phyloP scores from a whole-genome alignment of 2,888 invertebrate species.

The Atherix ibis region DNA sequence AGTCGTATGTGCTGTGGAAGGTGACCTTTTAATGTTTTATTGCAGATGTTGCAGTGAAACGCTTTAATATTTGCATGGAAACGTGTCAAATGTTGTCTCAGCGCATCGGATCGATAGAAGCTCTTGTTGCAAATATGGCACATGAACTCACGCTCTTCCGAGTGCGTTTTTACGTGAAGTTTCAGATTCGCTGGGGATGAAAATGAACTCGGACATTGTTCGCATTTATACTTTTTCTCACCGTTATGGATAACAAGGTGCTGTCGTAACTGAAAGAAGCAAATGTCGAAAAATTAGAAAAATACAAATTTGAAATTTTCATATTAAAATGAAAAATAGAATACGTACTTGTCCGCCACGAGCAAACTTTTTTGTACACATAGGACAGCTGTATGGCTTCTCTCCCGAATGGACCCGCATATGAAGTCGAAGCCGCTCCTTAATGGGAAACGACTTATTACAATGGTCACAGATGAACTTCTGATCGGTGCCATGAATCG shows the following conservation, averaged over 20 bases:
- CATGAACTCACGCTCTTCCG: conserved; percentile 56
- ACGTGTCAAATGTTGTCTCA: conserved; percentile 56
- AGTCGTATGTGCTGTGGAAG: conserved; percentile 68
- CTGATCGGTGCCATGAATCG: conserved; percentile 25
- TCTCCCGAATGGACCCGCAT: conserved; percentile 56
- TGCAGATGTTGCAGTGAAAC: conserved; percentile 65
- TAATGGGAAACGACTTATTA: conserved; percentile 56
- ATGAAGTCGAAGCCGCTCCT: conserved; percentile 59
- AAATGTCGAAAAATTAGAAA: not conserved
- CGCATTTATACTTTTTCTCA: conserved; percentile 54
- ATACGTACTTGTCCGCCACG: conserved; percentile 51
- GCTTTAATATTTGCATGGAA: conserved; percentile 58
- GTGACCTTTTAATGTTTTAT: conserved; percentile 66
- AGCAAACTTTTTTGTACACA: conserved; percentile 50
- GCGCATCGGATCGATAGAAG: conserved; percentile 56
- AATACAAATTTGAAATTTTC: not conserved
- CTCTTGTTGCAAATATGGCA: conserved; percentile 69
- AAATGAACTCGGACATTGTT: conserved; percentile 54
- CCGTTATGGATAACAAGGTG: conserved; percentile 61
- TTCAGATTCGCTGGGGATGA: conserved; percentile 47
- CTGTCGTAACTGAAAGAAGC: conserved; percentile 32
- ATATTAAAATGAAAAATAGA: not conserved
- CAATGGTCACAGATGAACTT: conserved; percentile 57
- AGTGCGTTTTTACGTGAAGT: conserved; percentile 51
- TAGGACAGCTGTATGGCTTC: conserved; percentile 46